Evolutionary conservation across 2,888 invertebrate genomes (phyloP).

Genomic region (Diarsia brunnea): DNA sequence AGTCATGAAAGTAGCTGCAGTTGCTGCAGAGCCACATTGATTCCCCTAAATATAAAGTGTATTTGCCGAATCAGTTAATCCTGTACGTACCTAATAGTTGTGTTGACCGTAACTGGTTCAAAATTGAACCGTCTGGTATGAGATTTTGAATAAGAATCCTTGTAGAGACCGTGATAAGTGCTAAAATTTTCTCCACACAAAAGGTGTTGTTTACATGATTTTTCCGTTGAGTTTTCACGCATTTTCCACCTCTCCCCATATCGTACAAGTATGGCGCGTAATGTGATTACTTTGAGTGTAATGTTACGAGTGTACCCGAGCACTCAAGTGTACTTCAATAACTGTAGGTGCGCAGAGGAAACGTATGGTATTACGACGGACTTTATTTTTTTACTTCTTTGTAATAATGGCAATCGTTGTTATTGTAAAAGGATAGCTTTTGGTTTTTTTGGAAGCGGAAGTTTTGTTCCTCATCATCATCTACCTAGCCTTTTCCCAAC

Average conservation of each 20-base stretch:
- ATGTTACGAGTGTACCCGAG: conserved; percentile 47
- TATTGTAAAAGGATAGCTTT: not conserved
- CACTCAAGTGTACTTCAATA: conserved; percentile 46
- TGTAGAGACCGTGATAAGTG: not conserved
- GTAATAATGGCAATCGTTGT: not conserved
- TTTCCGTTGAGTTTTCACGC: conserved; percentile 24
- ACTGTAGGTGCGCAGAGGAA: conserved; percentile 1
- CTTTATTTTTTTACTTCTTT: not conserved
- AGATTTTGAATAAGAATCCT: not conserved
- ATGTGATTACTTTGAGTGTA: conserved; percentile 56
- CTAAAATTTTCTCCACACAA: not conserved
- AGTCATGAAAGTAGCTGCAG: no score
- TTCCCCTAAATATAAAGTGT: no score
- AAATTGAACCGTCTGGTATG: not conserved
- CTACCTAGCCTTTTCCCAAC: no score
- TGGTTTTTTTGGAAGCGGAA: not conserved
- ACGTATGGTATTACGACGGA: not conserved
- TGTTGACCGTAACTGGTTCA: no score
- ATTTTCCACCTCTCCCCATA: conserved; percentile 16
- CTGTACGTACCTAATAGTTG: no score
- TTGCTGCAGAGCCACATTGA: no score
- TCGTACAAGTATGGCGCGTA: conserved; percentile 23
- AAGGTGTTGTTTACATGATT: conserved; percentile 9
- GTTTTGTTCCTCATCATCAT: no score
- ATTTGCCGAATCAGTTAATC: no score